These are phyloP conservation scores for Sebastes itinus DNA, from an alignment of 2,797 vertebrate genomes.

Conservation along the genomic window DNA sequence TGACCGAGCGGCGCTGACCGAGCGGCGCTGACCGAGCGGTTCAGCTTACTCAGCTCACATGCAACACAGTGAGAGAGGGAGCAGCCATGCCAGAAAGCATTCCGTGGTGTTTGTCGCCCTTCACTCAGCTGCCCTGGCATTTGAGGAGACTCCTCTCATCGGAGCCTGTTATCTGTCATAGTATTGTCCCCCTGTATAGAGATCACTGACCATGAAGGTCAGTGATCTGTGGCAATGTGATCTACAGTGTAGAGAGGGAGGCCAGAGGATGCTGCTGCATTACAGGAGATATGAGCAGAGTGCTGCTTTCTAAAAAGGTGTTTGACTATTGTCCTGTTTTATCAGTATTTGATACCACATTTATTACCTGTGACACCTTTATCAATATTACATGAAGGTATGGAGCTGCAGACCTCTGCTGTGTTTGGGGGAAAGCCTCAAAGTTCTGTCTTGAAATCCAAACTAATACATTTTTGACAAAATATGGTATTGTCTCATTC, in stretches of 20 bases:
- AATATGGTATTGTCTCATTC: too few relatives aligned
- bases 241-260: constrained; percentile 11
- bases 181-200: constrained; percentile 5
- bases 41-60: too few relatives aligned
- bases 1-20: too few relatives aligned
- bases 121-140: constrained; percentile 30
- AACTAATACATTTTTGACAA: background rate
- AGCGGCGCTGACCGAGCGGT: too few relatives aligned
- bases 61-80: background rate
- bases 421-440: background rate
- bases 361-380: background rate
- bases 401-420: background rate
- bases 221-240: constrained; percentile 31
- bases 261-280: background rate
- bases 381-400: constrained; percentile 4
- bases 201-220: constrained; percentile 36
- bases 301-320: background rate
- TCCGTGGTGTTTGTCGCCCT: background rate
- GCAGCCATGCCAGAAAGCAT: background rate
- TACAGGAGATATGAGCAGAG: background rate
- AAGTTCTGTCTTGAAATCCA: background rate
- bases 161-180: constrained; percentile 32
- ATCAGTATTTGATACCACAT: background rate
- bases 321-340: background rate
- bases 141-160: constrained; percentile 18